phyloP scores from a whole-genome alignment of 2,888 invertebrate genomes.

The Sesia apiformis region DNA sequence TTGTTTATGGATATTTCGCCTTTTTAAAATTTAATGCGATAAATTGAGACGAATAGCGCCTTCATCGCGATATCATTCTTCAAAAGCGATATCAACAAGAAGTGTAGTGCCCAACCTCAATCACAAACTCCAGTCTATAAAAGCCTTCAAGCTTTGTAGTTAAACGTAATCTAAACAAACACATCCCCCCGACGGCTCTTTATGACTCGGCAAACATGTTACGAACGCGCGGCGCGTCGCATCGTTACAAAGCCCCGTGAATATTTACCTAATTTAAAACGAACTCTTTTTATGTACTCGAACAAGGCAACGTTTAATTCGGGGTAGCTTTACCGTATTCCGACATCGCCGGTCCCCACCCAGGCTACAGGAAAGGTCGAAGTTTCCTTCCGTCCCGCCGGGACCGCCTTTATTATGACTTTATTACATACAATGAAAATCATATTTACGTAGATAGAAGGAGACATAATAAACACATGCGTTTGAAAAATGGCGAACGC shows the following conservation, averaged over 20 bases:
- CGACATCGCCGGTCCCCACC: conserved; percentile 19
- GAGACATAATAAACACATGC: conserved; percentile 58
- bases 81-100: neutral
- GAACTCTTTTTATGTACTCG: conserved; percentile 8
- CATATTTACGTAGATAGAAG: conserved; percentile 49
- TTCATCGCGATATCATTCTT: too few species aligned
- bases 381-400: conserved; percentile 49
- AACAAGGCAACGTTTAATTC: conserved; percentile 2
- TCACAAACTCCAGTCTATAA: neutral
- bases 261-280: conserved; percentile 12
- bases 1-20: too few species aligned
- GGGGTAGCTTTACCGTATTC: conserved; percentile 13
- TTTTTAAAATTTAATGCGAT: too few species aligned
- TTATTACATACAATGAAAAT: conserved; percentile 63
- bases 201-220: neutral
- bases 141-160: neutral
- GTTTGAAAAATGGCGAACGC: conserved; percentile 35
- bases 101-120: neutral
- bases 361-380: conserved; percentile 47
- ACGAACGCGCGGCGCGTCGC: neutral
- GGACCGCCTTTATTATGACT: conserved; percentile 47
- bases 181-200: neutral
- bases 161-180: neutral
- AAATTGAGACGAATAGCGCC: too few species aligned
- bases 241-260: conserved; percentile 3